Percentiles rank a stretch among this genome's conserved stretches.
phyloP scores from a whole-genome alignment of 92 coral and sea anemone genomes.

The Umimayanthus chanpuru region DNA sequence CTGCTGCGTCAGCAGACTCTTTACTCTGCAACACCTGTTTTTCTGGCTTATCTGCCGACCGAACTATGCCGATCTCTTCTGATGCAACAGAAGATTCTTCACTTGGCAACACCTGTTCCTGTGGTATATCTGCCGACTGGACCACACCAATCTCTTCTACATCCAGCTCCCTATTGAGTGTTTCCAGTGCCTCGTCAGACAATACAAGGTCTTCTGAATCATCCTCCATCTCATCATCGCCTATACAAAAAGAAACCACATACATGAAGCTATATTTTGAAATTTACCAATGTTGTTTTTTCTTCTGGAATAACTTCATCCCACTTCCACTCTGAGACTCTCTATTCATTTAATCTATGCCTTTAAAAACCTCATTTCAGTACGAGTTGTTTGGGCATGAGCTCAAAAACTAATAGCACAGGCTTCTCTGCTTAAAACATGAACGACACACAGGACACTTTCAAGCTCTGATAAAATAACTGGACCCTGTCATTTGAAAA shows the following conservation, averaged over 20 bases:
- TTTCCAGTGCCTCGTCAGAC: conserved; percentile 38
- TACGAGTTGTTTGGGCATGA: too few species aligned
- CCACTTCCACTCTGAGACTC: too few species aligned
- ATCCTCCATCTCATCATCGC: conserved; percentile 5
- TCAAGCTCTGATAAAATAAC: too few species aligned
- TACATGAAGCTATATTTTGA: too few species aligned
- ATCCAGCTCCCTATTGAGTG: conserved; percentile 19
- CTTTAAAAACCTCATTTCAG: too few species aligned
- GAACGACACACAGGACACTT: too few species aligned
- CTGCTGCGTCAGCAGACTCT: background rate
- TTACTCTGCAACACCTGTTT: background rate
- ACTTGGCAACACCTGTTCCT: background rate
- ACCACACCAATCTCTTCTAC: background rate
- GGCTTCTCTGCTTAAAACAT: too few species aligned
- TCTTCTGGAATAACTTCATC: too few species aligned
- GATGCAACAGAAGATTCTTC: background rate
- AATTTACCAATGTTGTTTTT: too few species aligned
- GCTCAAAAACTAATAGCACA: too few species aligned
- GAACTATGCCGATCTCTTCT: background rate
- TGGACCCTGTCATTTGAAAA: too few species aligned
- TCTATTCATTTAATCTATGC: too few species aligned
- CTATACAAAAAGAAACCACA: background rate
- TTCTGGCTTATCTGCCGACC: background rate
- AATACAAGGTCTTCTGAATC: conserved; percentile 5
- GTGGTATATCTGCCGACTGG: background rate